Percentiles rank a stretch among this genome's conserved stretches.
phyloP scores from a whole-genome alignment of 2,113 vertebrate genomes.

The Pongo pygmaeus region DNA sequence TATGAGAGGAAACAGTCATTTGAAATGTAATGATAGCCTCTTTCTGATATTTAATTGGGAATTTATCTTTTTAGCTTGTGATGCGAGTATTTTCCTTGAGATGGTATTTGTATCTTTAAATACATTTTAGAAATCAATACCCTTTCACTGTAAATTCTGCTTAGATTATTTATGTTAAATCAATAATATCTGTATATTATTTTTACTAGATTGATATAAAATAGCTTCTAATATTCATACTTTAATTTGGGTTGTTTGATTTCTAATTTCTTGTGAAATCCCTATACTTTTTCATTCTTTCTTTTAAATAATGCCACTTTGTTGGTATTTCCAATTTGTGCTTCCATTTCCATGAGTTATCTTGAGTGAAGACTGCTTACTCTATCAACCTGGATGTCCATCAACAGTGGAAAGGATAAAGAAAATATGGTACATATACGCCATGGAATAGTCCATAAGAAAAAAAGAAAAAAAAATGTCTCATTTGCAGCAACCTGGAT shows the following conservation, averaged over 20 bases:
- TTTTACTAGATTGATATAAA: slow-evolving; percentile 53
- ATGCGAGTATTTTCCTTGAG: background rate
- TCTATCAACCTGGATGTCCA: too few species aligned
- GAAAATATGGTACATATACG: too few species aligned
- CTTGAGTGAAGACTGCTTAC: background rate
- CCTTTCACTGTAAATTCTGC: background rate
- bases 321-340: slow-evolving; percentile 43
- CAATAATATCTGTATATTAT: background rate
- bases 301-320: slow-evolving; percentile 43
- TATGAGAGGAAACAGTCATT: slow-evolving; percentile 63
- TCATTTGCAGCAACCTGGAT: too few species aligned
- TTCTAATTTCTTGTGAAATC: slow-evolving; percentile 56
- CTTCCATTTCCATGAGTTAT: background rate
- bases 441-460: too few species aligned
- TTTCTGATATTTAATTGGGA: slow-evolving; percentile 39
- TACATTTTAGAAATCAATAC: background rate
- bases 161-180: background rate
- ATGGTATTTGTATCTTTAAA: background rate
- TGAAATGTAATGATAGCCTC: slow-evolving; percentile 48
- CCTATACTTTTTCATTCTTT: background rate
- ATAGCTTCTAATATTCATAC: slow-evolving; percentile 35
- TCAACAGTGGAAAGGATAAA: too few species aligned
- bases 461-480: too few species aligned
- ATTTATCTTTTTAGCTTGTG: slow-evolving; percentile 35
- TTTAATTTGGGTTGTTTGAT: slow-evolving; percentile 55